Conservation (phyloP, 2,113 vertebrate species). For the Lampris incognitus region DNA sequence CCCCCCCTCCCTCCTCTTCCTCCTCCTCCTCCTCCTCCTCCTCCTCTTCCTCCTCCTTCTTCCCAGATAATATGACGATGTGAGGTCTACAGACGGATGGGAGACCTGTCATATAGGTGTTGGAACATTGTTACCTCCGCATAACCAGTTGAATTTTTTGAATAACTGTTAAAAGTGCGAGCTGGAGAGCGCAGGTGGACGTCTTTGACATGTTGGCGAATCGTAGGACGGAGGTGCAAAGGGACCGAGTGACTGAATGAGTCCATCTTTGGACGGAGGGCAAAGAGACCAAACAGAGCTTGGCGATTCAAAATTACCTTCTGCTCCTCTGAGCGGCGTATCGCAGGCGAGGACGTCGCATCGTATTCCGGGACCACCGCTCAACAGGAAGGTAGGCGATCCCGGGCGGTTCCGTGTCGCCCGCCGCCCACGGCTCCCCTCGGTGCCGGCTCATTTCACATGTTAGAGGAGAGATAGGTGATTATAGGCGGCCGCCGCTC, state of each 20-base stretch:
- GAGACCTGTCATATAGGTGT: slow-evolving; percentile 49
- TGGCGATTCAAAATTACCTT: slow-evolving; percentile 40
- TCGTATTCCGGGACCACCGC: slow-evolving; percentile 41
- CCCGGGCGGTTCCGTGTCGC: neutral
- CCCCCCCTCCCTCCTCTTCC: neutral
- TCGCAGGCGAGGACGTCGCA: slow-evolving; percentile 41
- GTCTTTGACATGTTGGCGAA: slow-evolving; percentile 52
- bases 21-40: slow-evolving; percentile 43
- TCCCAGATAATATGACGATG: slow-evolving; percentile 52
- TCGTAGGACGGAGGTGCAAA: slow-evolving; percentile 39
- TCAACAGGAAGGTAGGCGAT: slow-evolving; percentile 64
- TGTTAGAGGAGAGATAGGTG: slow-evolving; percentile 57
- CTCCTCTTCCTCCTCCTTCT: slow-evolving; percentile 41
- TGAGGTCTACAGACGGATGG: slow-evolving; percentile 57
- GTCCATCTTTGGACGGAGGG: slow-evolving; percentile 66
- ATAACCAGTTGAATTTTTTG: slow-evolving; percentile 65
- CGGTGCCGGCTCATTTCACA: neutral
- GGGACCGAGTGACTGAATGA: slow-evolving; percentile 62
- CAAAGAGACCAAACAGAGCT: slow-evolving; percentile 57
- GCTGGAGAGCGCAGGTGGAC: slow-evolving; percentile 14
- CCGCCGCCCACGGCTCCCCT: slow-evolving; percentile 11
- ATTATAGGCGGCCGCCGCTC: slow-evolving; percentile 41
- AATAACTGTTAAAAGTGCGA: slow-evolving; percentile 62
- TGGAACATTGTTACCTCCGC: slow-evolving; percentile 19
- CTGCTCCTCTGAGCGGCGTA: slow-evolving; percentile 52